phyloP scores from a whole-genome alignment of 2,888 invertebrate species.

The Craniophora ligustri region DNA sequence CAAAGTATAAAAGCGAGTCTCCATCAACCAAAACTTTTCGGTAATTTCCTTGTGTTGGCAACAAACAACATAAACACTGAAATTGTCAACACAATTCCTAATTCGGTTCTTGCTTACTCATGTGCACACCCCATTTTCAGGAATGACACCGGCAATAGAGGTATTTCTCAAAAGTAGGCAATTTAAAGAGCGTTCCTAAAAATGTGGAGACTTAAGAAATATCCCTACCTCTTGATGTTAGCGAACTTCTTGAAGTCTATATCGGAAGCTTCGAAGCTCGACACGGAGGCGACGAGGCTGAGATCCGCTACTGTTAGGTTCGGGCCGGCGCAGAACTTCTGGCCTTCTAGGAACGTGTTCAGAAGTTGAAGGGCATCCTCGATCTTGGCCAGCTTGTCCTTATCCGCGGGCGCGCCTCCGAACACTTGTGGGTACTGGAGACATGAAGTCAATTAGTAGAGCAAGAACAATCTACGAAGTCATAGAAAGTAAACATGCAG shows the following conservation, averaged over 20 bases:
- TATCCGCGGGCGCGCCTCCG: conserved; percentile 89
- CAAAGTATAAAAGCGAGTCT: too few relatives aligned
- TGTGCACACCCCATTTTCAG: too few relatives aligned
- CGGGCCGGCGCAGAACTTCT: conserved; percentile 92
- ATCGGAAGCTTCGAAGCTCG: conserved; percentile 91
- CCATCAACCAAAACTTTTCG: too few relatives aligned
- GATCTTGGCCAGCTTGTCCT: conserved; percentile 91
- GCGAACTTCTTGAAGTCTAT: conserved; percentile 91
- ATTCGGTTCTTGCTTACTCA: too few relatives aligned
- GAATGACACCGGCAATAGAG: too few relatives aligned
- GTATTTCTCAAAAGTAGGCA: too few relatives aligned
- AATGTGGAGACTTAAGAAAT: neutral
- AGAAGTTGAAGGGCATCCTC: conserved; percentile 91
- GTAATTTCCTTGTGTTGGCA: too few relatives aligned
- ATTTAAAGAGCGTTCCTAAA: too few relatives aligned
- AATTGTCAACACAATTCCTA: too few relatives aligned
- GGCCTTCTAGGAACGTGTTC: conserved; percentile 91
- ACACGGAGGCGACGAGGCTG: conserved; percentile 90
- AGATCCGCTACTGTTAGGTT: conserved; percentile 94
- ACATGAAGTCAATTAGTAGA: neutral
- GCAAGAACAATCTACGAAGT: neutral
- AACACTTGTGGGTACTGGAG: conserved; percentile 90
- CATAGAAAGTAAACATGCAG: neutral
- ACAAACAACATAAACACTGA: too few relatives aligned
- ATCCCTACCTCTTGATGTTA: conserved; percentile 88